Conservation (phyloP, 1,140 invertebrate species). For the Saxidomus purpurata region DNA sequence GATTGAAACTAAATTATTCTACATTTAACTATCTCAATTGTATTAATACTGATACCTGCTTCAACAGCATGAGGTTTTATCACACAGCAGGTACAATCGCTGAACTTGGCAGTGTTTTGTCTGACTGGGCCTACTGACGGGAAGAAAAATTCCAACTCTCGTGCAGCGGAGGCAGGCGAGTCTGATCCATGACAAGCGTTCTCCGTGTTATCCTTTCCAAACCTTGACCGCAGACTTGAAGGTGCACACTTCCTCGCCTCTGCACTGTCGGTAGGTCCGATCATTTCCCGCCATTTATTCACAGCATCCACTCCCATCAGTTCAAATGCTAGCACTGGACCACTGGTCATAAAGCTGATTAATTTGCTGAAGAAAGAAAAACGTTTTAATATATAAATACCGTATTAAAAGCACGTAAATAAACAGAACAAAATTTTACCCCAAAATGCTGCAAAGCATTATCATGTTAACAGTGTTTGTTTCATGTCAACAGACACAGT, state of each 20-base stretch:
- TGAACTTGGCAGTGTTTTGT: conserved; percentile 88
- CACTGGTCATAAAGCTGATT: conserved; percentile 90
- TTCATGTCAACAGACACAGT: too few relatives aligned
- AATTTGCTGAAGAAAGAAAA: conserved; percentile 72
- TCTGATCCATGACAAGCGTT: conserved; percentile 92
- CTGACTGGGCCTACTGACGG: conserved; percentile 86
- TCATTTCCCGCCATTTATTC: conserved; percentile 88
- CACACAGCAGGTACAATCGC: conserved; percentile 93
- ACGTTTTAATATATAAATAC: too few relatives aligned
- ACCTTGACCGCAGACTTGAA: conserved; percentile 90
- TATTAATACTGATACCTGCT: conserved; percentile 87
- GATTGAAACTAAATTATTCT: too few relatives aligned
- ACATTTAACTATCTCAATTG: background rate
- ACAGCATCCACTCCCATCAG: conserved; percentile 92
- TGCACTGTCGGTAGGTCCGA: conserved; percentile 90
- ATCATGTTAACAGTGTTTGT: too few relatives aligned
- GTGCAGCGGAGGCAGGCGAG: conserved; percentile 88
- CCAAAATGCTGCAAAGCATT: too few relatives aligned
- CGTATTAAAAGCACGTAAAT: too few relatives aligned
- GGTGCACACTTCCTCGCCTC: conserved; percentile 89
- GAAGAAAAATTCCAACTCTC: conserved; percentile 91
- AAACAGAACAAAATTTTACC: too few relatives aligned
- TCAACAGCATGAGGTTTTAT: conserved; percentile 97
- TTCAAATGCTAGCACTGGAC: conserved; percentile 91
- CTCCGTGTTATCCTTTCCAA: conserved; percentile 90